Base-by-base conservation (phyloP, 1,140 invertebrate species). In the Chironomus striatipennis region DNA sequence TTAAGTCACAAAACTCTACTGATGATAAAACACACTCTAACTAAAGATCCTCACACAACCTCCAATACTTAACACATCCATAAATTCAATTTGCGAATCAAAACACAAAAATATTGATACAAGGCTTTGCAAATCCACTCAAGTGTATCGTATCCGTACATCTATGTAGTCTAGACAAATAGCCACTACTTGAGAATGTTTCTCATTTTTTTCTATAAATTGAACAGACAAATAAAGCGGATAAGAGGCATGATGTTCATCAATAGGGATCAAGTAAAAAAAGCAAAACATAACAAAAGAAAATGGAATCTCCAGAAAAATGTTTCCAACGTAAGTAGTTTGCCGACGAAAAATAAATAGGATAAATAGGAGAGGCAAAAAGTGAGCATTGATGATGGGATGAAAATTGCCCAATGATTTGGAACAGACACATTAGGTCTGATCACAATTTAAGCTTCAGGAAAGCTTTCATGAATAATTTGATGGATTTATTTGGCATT, bases 361-460 rank as follows among this genome's bases (percentile, higher is more conserved):
- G n/a, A 34, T 34, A 34, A 34, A 34, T 34, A 34, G 24, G 24
- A 34, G 1, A 34, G 47, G 47, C 9, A 57, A 57, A 57, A 57
- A 57, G 47, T 57, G 47, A 57, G 47, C 47, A n/a, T 5, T n/a
- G 5, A 57, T 57, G n/a, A 57, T 57, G 47, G 47, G 47, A 57
- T 57, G n/a, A 57, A 57, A 57, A 57, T 57, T 57, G 47, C 47
- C 47, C 47, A 57, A 57, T 57, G 47, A 57, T n/a, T 57, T 57
- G 47, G 47, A 57, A 57, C 47, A 57, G 47, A 57, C 47, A 57
- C 47, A 57, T 57, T 57, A 57, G 47, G 47, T 57, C 24, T 57
- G 47, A 57, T 57, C 47, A 57, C 47, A 57, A n/a, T 57, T 57
- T 57, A 57, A 57, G 47, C 47, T 57, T 57, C 47, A 57, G 15